Evolutionary conservation across 2,113 vertebrate species (phyloP).

Genomic region (Macroglossus sobrinus): DNA sequence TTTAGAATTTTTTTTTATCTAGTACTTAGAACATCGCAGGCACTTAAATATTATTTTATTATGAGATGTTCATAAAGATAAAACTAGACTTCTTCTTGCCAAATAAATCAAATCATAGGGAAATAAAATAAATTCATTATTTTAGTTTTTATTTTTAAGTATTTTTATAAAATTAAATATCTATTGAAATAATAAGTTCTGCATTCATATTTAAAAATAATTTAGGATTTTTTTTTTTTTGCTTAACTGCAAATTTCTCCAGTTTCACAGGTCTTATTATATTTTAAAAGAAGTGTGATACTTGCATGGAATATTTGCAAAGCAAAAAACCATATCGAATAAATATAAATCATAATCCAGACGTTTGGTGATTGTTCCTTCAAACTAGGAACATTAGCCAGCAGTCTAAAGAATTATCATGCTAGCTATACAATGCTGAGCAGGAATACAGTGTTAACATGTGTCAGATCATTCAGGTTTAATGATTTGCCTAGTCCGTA

Average conservation of each 20-base stretch:
- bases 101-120: not conserved
- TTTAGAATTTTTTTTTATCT: not conserved
- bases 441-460: not conserved
- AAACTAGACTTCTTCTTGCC: not conserved
- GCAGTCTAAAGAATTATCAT: not conserved
- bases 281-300: slow-evolving; percentile 1
- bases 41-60: not conserved
- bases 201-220: not conserved
- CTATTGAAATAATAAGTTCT: not conserved
- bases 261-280: not conserved
- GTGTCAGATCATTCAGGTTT: not conserved
- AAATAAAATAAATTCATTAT: slow-evolving; percentile 33
- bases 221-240: not conserved
- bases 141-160: not conserved
- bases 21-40: not conserved
- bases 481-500: not conserved
- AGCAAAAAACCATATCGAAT: not conserved
- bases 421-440: not conserved
- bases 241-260: not conserved
- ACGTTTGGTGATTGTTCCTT: not conserved
- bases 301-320: not conserved
- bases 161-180: not conserved
- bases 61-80: slow-evolving; percentile 2
- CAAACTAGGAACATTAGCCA: not conserved
- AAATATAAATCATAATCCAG: not conserved